Percentiles rank a stretch among this genome's conserved stretches.
phyloP scores from a whole-genome alignment of 2,113 vertebrate genomes.

The Microtus montanus region DNA sequence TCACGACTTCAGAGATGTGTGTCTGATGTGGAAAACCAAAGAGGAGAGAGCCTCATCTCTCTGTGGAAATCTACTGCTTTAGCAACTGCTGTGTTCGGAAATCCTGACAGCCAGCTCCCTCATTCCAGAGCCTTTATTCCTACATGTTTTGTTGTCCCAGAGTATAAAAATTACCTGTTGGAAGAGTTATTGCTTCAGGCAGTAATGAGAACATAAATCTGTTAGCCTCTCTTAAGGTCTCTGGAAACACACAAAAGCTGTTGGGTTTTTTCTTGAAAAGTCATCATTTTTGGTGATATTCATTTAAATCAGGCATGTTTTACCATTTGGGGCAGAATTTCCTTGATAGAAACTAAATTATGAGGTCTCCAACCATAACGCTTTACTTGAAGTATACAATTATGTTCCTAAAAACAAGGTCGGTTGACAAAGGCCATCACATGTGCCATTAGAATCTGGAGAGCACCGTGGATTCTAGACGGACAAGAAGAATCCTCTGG shows the following conservation, averaged over 20 bases:
- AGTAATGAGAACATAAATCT: conserved; percentile 81
- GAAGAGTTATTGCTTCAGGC: conserved; percentile 78
- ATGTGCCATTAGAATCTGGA: conserved; percentile 45
- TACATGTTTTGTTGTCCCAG: conserved; percentile 65
- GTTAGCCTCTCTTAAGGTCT: conserved; percentile 70
- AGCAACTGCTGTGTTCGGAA: conserved; percentile 63
- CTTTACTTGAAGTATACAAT: conserved; percentile 72
- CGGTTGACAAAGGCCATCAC: conserved; percentile 49
- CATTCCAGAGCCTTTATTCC: conserved; percentile 71
- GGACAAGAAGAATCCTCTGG: not conserved
- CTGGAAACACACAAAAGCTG: conserved; percentile 25
- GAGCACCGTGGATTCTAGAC: not conserved
- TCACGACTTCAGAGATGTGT: not conserved
- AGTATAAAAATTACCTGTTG: conserved; percentile 74
- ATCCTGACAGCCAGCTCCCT: conserved; percentile 52
- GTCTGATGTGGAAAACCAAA: conserved; percentile 29
- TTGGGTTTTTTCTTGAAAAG: conserved; percentile 65
- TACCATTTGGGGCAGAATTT: conserved; percentile 60
- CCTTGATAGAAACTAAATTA: conserved; percentile 70
- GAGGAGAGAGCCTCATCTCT: conserved; percentile 41
- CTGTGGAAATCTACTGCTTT: conserved; percentile 44
- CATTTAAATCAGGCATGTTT: conserved; percentile 64
- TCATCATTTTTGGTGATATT: conserved; percentile 71
- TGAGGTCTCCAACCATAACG: conserved; percentile 47
- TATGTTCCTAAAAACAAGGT: conserved; percentile 53